A percentile compares a stretch with the other conserved stretches of the same genome.
Evolutionary conservation across 2,113 vertebrate species (phyloP).

Genomic region (Hymenochirus boettgeri): DNA sequence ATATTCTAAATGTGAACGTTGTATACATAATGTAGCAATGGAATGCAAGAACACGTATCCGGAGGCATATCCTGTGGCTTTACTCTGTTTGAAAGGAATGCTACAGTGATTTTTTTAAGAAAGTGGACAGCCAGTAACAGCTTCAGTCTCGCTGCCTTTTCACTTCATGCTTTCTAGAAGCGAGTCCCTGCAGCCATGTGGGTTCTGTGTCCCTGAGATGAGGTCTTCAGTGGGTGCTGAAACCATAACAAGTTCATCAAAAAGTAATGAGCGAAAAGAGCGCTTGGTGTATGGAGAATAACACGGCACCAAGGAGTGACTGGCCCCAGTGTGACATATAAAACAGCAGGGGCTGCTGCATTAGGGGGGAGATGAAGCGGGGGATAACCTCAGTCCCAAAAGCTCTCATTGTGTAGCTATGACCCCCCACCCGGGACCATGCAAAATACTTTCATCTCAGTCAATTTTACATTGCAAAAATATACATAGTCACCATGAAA

Average conservation of each 20-base stretch:
- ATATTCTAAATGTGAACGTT: too few species aligned
- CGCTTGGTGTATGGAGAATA: constrained; percentile 76
- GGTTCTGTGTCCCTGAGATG: constrained; percentile 75
- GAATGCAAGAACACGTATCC: too few species aligned
- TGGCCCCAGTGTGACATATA: constrained; percentile 95
- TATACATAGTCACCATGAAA: constrained; percentile 57
- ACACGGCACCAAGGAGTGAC: constrained; percentile 87
- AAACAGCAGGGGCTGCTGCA: constrained; percentile 98
- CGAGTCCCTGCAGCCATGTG: constrained; percentile 67
- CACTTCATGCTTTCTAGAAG: constrained; percentile 58
- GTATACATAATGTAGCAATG: too few species aligned
- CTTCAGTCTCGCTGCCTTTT: constrained; percentile 52
- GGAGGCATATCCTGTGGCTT: constrained; percentile 29
- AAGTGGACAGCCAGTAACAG: constrained; percentile 56
- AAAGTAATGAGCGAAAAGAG: constrained; percentile 91
- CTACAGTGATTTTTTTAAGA: constrained; percentile 46
- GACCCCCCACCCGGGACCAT: constrained; percentile 80
- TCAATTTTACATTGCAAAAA: constrained; percentile 75
- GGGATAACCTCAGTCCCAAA: constrained; percentile 77
- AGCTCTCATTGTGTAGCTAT: constrained; percentile 84
- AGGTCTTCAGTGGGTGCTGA: constrained; percentile 93
- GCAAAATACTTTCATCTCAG: constrained; percentile 83
- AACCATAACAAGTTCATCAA: constrained; percentile 99
- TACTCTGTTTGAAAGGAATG: constrained; percentile 66
- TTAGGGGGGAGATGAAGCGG: constrained; percentile 93